These are phyloP conservation scores for Clytia hemisphaerica DNA, from an alignment of 30 jellyfish, hydroid and myxozoan species.

Conservation along the genomic window DNA sequence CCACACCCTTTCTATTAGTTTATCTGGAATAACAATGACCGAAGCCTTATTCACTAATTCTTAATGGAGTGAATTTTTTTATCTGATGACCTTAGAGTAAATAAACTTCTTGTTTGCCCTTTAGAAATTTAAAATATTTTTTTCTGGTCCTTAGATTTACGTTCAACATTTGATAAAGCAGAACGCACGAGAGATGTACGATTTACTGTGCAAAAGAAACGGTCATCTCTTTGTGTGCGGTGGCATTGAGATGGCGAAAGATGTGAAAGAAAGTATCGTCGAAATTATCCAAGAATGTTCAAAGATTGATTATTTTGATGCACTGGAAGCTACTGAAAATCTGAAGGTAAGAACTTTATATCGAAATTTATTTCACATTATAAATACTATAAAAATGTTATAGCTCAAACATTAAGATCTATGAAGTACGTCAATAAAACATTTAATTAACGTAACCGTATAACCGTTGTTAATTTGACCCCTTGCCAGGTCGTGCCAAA, in stretches of 20 bases:
- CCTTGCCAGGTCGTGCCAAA: too few species aligned
- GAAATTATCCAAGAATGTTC: conserved; percentile 8
- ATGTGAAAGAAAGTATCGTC: conserved; percentile 28
- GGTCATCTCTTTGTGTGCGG: conserved; percentile 75
- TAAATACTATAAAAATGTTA: too few species aligned
- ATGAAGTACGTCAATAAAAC: not conserved
- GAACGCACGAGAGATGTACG: conserved; percentile 34
- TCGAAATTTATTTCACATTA: too few species aligned
- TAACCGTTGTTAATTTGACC: too few species aligned
- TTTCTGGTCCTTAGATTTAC: conserved; percentile 18
- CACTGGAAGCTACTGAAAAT: conserved; percentile 11
- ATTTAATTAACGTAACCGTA: not conserved
- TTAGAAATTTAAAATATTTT: not conserved
- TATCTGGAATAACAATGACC: too few species aligned
- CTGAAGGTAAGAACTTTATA: conserved; percentile 40
- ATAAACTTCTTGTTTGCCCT: not conserved
- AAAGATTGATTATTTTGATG: conserved; percentile 3
- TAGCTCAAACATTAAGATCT: not conserved
- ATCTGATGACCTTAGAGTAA: not conserved
- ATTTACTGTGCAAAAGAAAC: conserved; percentile 19
- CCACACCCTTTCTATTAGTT: too few species aligned
- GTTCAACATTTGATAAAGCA: conserved; percentile 51
- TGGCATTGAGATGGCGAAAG: conserved; percentile 71
- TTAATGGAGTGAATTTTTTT: too few species aligned
- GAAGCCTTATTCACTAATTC: too few species aligned